Base-by-base conservation (phyloP, 1,140 invertebrate genomes). In the Drosophila dunni region DNA sequence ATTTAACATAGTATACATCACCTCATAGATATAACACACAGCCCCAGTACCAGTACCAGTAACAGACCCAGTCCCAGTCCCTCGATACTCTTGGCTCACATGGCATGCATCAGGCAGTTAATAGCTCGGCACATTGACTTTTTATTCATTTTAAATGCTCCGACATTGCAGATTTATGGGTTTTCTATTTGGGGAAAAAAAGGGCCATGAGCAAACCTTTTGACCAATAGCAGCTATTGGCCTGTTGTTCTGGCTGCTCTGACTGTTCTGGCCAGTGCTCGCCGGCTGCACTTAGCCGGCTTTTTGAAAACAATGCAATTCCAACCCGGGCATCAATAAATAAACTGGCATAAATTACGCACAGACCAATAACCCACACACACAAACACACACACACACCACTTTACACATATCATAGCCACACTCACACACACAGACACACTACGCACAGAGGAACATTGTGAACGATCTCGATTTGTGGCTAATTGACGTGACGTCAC, bases 101-200 rank as follows among this genome's bases (percentile, higher is more conserved):
- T 66, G 73, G 79, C 76, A 77, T 83, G 83, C 73, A 83, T 83
- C 84, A 84, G 83, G 83, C 83, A 86, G 83, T 86, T 86, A 86
- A 86, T 86, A 86, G 83, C 83, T 86, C 84, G 83, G 84, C 83
- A 86, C 83, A 86, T 86, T 88, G 83, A 86, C 83, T 86, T 86
- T 86, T 88, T 86, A 86, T 88, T 86, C 83, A 86, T 86, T 86
- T 86, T 88, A 86, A 86, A 86, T 83, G 84, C 84, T 83, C 83
- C 76, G 83, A 86, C 83, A 86, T 86, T 86, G 79, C 58, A 86
- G 84, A 86, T 86, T 86, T 86, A 86, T 86, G 83, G 84, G 53
- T 88, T 86, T 86, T 86, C 83, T 86, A 86, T 86, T 86, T 89
- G 57, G 62, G 67, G 63, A 72, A 83, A 72, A 83, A 77, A 64